A percentile compares a stretch with the other conserved stretches of the same genome.
Conservation (phyloP, 2,797 vertebrate genomes). For the Enteromius trimaculatus region DNA sequence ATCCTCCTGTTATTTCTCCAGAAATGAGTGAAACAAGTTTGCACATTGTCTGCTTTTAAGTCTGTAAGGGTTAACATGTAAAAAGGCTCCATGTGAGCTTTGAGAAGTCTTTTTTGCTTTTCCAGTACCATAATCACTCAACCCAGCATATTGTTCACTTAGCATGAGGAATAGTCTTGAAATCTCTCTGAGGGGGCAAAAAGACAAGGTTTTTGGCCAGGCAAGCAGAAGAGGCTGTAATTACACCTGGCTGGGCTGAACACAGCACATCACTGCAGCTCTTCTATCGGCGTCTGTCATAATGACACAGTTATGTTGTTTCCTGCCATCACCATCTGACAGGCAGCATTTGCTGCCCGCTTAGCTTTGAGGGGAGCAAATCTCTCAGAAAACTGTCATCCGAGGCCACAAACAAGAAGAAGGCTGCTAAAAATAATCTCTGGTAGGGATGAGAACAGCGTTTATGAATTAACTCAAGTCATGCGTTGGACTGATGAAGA, state of each 20-base stretch:
- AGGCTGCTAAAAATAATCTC: conserved; percentile 78
- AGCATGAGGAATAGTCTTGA: conserved; percentile 56
- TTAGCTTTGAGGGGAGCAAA: conserved; percentile 64
- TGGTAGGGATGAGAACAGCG: conserved; percentile 64
- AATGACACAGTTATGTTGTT: conserved; percentile 81
- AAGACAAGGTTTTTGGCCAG: conserved; percentile 22
- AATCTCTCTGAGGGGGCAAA: conserved; percentile 57
- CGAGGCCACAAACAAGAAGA: conserved; percentile 70
- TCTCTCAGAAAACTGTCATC: conserved; percentile 70
- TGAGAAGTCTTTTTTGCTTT: conserved; percentile 49
- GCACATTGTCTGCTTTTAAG: conserved; percentile 69
- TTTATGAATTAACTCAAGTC: conserved; percentile 71
- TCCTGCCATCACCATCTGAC: conserved; percentile 74
- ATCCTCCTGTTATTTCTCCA: conserved; percentile 76
- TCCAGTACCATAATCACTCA: conserved; percentile 54
- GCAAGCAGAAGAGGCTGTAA: conserved; percentile 65
- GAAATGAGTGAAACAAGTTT: conserved; percentile 69
- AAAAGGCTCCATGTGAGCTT: conserved; percentile 63
- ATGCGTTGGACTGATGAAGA: conserved; percentile 14
- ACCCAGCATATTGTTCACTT: conserved; percentile 39
- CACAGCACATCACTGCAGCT: conserved; percentile 65
- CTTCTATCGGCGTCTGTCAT: conserved; percentile 71
- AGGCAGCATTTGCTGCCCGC: conserved; percentile 50
- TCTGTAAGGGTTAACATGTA: conserved; percentile 67
- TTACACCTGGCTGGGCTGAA: conserved; percentile 66